Evolutionary conservation across 1,140 invertebrate genomes (phyloP), one percentile per base, ranked within the genome.

Genomic region (Drosophila tristis): DNA sequence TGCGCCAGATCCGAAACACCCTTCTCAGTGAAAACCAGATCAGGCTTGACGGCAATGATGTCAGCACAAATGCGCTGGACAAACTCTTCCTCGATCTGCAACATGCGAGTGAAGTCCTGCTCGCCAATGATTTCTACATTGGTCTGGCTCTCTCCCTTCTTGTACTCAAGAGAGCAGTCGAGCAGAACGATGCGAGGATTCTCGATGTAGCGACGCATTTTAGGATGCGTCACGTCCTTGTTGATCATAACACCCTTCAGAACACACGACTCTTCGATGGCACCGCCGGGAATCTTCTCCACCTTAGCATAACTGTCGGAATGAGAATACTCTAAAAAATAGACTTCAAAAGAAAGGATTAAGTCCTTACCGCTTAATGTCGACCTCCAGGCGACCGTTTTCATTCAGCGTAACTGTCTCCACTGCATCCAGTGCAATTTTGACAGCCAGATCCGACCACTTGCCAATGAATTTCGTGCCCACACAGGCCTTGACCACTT

Each of bases 121-220:
- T 99, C 98, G 59, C 97, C 97, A 81, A 96, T 94, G 61, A 99
- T 98, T 93, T 99, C 99, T 58, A 99, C 96, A 92, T 99, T 98
- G 5, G 99, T 99, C 93, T 99, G 96, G 90, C 98, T 99, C 93
- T 99, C 99, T 44, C 98, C 99, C 93, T 99, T 99, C 92, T 99
- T 99, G 93, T 99, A 99, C 93, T 99, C 99, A 49, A 99, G 93
- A 5, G 96, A 95, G 92, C 99, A 99, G 93, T 99, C 99, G 5
- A 99, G 93, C 11, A 99, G 93, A 4, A 99, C 92, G 86, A 99
- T 98, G 79, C 98, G 94, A 4, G 99, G 99, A 92, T 99, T 99
- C 92, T 99, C 96, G 87, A 99, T 99, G 47, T 95, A 95, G 29
- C 99, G 95, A 77, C 94, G 94, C 99, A 99, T 99, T 94, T 99